A percentile compares a stretch with the other conserved stretches of the same genome.
Evolutionary conservation across 2,113 vertebrate genomes (phyloP).

Genomic region (Arothron firmamentum): DNA sequence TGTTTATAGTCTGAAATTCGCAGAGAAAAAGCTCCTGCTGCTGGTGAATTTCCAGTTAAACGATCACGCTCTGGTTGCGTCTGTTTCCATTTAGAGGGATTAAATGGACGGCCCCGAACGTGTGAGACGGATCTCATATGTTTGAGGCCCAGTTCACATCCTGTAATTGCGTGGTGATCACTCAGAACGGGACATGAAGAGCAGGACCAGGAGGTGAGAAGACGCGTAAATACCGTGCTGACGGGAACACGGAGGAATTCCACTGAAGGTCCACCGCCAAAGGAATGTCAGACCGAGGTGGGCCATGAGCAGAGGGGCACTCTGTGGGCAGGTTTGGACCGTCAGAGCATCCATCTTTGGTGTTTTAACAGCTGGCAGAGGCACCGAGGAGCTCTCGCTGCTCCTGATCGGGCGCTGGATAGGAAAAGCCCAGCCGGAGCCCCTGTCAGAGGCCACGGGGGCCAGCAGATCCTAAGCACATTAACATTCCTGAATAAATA

Average conservation of each 20-base stretch:
- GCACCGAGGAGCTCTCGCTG: slow-evolving; percentile 38
- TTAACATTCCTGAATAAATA: slow-evolving; percentile 73
- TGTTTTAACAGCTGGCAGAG: slow-evolving; percentile 50
- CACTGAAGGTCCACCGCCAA: background rate
- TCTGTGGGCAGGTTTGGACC: slow-evolving; percentile 1
- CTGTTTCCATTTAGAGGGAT: slow-evolving; percentile 63
- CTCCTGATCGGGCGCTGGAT: slow-evolving; percentile 56
- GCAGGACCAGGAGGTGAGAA: slow-evolving; percentile 17
- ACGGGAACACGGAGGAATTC: slow-evolving; percentile 8
- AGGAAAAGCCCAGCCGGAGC: slow-evolving; percentile 50
- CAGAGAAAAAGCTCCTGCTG: background rate
- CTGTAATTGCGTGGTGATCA: slow-evolving; percentile 46
- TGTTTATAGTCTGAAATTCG: background rate
- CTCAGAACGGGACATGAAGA: slow-evolving; percentile 45
- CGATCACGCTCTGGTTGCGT: slow-evolving; percentile 37
- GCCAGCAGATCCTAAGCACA: slow-evolving; percentile 55
- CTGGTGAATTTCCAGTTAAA: slow-evolving; percentile 32
- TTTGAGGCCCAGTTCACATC: slow-evolving; percentile 47
- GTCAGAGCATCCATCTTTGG: slow-evolving; percentile 46
- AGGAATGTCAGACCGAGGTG: slow-evolving; percentile 5
- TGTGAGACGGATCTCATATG: slow-evolving; percentile 51
- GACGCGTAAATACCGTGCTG: slow-evolving; percentile 25
- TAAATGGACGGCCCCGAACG: slow-evolving; percentile 27
- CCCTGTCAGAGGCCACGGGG: slow-evolving; percentile 54
- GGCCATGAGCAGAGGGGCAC: slow-evolving; percentile 12